Percentiles rank a stretch among this genome's conserved stretches.
Conservation (phyloP, 2,113 vertebrate genomes). For the Grammomys dolichurus region DNA sequence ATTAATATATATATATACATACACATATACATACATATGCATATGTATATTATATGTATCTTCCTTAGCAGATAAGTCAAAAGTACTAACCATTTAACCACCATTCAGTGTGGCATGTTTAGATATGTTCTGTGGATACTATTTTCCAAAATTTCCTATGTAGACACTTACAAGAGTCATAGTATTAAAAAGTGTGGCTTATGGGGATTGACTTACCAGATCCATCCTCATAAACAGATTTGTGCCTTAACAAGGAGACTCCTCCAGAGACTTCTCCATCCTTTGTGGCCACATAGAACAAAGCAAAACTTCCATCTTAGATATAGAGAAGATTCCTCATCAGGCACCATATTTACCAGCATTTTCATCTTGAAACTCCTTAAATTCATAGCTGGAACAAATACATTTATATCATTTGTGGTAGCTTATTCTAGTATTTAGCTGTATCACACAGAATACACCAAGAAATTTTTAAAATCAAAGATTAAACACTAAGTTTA, state of each 20-base stretch:
- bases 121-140: not conserved
- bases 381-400: not conserved
- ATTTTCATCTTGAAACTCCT: not conserved
- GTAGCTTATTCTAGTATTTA: not conserved
- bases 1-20: no score
- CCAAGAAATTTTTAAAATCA: slow-evolving; percentile 35
- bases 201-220: not conserved
- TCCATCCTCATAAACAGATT: not conserved
- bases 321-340: not conserved
- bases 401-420: not conserved
- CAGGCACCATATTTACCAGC: not conserved
- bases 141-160: not conserved
- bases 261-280: not conserved
- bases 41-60: no score
- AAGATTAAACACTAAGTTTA: slow-evolving; percentile 67
- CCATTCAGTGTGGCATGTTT: slow-evolving; percentile 49
- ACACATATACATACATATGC: no score
- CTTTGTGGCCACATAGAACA: not conserved
- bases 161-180: not conserved
- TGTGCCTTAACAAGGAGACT: not conserved
- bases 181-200: not conserved
- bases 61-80: slow-evolving; percentile 42
- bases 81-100: slow-evolving; percentile 45
- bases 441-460: not conserved
- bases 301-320: not conserved